Percentiles rank a stretch among this genome's conserved stretches.
phyloP scores from a whole-genome alignment of 1,140 invertebrate species.

The Nasonia giraulti region DNA sequence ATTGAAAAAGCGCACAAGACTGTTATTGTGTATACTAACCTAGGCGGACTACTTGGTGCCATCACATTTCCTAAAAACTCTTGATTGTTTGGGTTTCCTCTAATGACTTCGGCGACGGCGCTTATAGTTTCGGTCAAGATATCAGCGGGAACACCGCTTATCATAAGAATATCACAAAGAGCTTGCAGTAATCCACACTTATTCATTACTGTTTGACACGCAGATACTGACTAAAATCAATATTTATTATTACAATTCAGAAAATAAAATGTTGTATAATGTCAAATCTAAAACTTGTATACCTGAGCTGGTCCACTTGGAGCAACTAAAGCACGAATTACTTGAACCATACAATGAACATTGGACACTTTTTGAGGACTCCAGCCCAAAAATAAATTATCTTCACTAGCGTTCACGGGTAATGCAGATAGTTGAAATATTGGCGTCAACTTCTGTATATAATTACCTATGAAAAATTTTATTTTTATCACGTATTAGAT shows the following conservation, averaged over 20 bases:
- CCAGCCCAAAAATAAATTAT: conserved; percentile 82
- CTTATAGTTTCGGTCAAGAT: conserved; percentile 97
- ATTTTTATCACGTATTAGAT: conserved; percentile 33
- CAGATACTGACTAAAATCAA: conserved; percentile 72
- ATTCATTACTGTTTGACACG: conserved; percentile 93
- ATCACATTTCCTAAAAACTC: conserved; percentile 93
- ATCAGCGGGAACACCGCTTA: conserved; percentile 96
- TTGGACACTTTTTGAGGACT: conserved; percentile 96
- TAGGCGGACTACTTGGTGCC: conserved; percentile 93
- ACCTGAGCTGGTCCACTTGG: conserved; percentile 89
- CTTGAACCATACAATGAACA: conserved; percentile 92
- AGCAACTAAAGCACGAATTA: conserved; percentile 91
- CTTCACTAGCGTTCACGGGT: conserved; percentile 79
- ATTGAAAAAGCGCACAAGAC: background rate
- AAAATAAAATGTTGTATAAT: background rate
- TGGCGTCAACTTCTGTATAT: conserved; percentile 90
- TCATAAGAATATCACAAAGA: conserved; percentile 94
- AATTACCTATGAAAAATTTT: conserved; percentile 78
- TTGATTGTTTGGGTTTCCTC: conserved; percentile 93
- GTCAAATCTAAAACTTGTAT: conserved; percentile 57
- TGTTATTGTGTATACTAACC: conserved; percentile 69
- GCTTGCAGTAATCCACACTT: conserved; percentile 87
- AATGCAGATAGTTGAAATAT: conserved; percentile 88
- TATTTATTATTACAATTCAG: conserved; percentile 4
- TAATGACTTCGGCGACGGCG: conserved; percentile 94